These are phyloP conservation scores for Oxycera nigricornis DNA, from an alignment of 2,888 invertebrate genomes.

Conservation along the genomic window DNA sequence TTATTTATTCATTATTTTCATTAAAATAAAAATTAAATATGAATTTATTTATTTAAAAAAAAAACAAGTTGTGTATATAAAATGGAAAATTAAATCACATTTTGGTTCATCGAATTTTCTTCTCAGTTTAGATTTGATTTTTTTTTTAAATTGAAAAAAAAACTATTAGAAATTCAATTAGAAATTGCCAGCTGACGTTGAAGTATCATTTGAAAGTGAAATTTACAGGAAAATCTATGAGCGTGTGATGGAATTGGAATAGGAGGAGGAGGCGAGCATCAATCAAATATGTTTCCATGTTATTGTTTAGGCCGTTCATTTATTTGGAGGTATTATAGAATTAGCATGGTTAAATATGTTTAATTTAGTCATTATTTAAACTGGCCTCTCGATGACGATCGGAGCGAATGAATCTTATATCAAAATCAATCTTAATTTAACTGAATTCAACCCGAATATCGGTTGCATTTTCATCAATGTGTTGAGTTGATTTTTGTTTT, in stretches of 20 bases:
- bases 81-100: slow-evolving; percentile 28
- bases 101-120: slow-evolving; percentile 1
- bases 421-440: no score
- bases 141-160: neutral
- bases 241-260: neutral
- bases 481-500: no score
- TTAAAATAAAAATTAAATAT: slow-evolving; percentile 12
- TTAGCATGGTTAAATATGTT: no score
- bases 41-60: neutral
- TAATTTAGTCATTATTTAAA: no score
- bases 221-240: neutral
- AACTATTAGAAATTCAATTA: neutral
- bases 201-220: neutral
- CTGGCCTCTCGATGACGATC: no score
- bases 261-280: neutral
- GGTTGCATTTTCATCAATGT: no score
- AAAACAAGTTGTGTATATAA: neutral
- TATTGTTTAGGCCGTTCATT: no score
- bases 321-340: no score
- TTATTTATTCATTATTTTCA: neutral
- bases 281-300: no score
- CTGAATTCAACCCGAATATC: no score
- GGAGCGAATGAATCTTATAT: no score
- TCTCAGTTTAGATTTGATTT: neutral
- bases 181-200: neutral